phyloP scores from a whole-genome alignment of 2,888 invertebrate species.

The Diloba caeruleocephala region DNA sequence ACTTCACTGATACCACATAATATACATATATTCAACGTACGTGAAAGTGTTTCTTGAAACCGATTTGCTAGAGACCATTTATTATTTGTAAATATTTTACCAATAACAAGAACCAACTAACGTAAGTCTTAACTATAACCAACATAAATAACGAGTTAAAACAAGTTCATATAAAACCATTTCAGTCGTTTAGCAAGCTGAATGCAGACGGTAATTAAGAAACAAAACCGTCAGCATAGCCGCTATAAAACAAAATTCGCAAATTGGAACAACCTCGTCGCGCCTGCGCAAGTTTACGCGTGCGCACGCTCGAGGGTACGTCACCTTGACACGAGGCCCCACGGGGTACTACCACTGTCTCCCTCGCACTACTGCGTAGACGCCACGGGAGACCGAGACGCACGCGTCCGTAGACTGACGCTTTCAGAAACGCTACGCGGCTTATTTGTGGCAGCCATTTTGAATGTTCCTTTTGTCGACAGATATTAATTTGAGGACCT shows the following conservation, averaged over 20 bases:
- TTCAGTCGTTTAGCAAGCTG: constrained; percentile 43
- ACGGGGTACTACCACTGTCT: constrained; percentile 73
- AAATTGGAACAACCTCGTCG: constrained; percentile 60
- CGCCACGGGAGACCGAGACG: constrained; percentile 68
- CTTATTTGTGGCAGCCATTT: constrained; percentile 78
- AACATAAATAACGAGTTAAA: background rate
- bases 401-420: constrained; percentile 80
- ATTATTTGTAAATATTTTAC: background rate
- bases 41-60: no score
- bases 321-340: constrained; percentile 85
- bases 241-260: constrained; percentile 58
- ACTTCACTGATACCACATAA: no score
- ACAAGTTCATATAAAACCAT: constrained; percentile 28
- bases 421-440: constrained; percentile 88
- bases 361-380: constrained; percentile 71
- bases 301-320: constrained; percentile 78
- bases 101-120: background rate
- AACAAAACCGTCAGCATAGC: constrained; percentile 40
- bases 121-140: background rate
- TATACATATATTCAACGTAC: no score
- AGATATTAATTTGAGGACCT: constrained; percentile 69
- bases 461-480: constrained; percentile 78
- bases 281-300: constrained; percentile 60
- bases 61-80: no score
- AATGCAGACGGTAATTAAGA: constrained; percentile 38